These are phyloP conservation scores for Sphecodes monilicornis DNA, from an alignment of 2,888 invertebrate species.

Conservation along the genomic window DNA sequence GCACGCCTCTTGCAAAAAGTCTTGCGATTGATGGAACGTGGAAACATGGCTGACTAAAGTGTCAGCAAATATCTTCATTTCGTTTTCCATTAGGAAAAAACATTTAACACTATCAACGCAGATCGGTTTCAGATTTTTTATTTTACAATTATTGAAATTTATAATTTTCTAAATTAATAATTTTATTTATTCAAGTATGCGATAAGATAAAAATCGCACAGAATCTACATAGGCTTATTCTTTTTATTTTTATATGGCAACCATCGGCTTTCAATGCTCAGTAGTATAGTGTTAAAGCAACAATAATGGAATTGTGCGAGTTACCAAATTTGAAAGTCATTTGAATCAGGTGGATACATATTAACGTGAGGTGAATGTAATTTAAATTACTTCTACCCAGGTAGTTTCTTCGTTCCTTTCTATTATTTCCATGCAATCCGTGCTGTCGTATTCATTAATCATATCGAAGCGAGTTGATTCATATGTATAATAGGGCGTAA, in stretches of 20 bases:
- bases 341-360: neutral
- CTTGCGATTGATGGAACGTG: neutral
- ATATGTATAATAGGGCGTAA: neutral
- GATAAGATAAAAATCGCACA: too few species aligned
- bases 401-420: slow-evolving; percentile 3
- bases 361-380: neutral
- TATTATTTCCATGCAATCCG: neutral
- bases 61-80: neutral
- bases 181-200: too few species aligned
- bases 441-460: neutral
- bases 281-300: neutral
- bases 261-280: neutral
- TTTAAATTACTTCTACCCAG: slow-evolving; percentile 5
- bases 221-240: neutral
- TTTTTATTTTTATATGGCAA: neutral
- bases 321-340: neutral
- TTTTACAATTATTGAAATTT: too few species aligned
- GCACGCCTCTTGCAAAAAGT: neutral
- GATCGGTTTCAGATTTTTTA: neutral
- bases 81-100: neutral
- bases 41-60: neutral
- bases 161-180: too few species aligned
- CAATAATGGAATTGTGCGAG: too few species aligned
- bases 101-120: neutral
- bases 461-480: neutral